phyloP scores from a whole-genome alignment of 2,888 invertebrate genomes.

The Iphiclides podalirius region DNA sequence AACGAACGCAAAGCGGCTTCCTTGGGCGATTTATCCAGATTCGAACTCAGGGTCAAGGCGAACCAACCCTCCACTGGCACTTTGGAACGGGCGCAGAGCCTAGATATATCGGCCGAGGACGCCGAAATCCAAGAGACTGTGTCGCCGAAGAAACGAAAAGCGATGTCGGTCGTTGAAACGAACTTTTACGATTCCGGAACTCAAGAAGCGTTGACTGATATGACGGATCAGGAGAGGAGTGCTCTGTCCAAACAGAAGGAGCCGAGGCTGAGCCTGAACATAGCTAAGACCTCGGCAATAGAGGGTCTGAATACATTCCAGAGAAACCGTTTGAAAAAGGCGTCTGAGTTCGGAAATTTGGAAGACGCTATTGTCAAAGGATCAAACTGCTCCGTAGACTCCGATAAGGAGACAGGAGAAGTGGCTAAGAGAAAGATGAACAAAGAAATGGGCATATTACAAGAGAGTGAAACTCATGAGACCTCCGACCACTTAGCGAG shows the following conservation, averaged over 20 bases:
- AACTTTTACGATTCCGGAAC: slow-evolving; percentile 66
- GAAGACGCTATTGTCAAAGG: slow-evolving; percentile 86
- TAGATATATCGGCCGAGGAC: slow-evolving; percentile 84
- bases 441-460: slow-evolving; percentile 45
- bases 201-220: slow-evolving; percentile 67
- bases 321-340: slow-evolving; percentile 85
- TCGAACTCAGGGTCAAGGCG: slow-evolving; percentile 69
- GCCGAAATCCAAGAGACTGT: slow-evolving; percentile 65
- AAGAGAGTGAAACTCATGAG: slow-evolving; percentile 57
- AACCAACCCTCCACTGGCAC: slow-evolving; percentile 78
- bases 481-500: slow-evolving; percentile 70
- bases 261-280: slow-evolving; percentile 76
- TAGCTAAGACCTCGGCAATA: slow-evolving; percentile 75
- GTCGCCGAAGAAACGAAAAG: slow-evolving; percentile 84
- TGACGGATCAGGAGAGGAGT: slow-evolving; percentile 61
- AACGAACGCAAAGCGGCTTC: slow-evolving; percentile 88
- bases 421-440: slow-evolving; percentile 37
- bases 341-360: slow-evolving; percentile 87
- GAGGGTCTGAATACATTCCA: slow-evolving; percentile 85
- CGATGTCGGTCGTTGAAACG: slow-evolving; percentile 76
- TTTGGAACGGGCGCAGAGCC: slow-evolving; percentile 88
- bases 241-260: slow-evolving; percentile 74
- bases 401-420: slow-evolving; percentile 56
- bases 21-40: slow-evolving; percentile 87
- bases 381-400: slow-evolving; percentile 68